These are phyloP conservation scores for Nothoprocta perdicaria DNA, from an alignment of 2,113 vertebrate species.

Conservation along the genomic window DNA sequence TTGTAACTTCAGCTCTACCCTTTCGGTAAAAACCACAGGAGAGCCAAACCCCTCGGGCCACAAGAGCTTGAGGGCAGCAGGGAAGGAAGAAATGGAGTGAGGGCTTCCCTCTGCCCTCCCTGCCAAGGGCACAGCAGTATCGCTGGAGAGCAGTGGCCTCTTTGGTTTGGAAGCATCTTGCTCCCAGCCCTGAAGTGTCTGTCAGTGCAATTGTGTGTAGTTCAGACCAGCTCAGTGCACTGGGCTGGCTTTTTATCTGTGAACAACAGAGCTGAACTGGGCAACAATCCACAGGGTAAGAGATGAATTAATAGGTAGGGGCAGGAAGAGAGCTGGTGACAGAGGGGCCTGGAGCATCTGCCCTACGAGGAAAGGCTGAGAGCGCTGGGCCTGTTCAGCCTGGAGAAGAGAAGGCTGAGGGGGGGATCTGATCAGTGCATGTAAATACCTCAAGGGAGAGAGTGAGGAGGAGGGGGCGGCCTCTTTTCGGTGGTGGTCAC, in stretches of 20 bases:
- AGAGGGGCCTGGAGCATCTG: background rate
- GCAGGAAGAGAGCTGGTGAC: background rate
- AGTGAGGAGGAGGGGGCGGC: no score
- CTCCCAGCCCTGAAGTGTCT: rapidly evolving
- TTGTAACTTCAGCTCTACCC: slow-evolving; percentile 45
- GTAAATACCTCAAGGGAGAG: no score
- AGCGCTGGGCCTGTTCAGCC: no score
- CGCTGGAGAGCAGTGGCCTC: background rate
- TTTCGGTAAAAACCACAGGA: slow-evolving; percentile 45
- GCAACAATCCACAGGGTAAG: background rate
- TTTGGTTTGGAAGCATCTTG: background rate
- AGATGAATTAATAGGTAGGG: background rate
- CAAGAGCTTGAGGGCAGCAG: background rate
- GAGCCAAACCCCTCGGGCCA: background rate
- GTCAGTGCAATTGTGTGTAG: background rate
- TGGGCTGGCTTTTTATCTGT: background rate
- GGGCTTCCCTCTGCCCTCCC: background rate
- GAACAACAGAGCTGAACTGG: background rate
- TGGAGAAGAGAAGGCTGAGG: no score
- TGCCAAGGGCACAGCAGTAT: background rate
- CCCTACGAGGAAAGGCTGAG: no score
- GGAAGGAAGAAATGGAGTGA: background rate
- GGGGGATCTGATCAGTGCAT: no score
- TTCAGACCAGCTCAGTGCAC: background rate
- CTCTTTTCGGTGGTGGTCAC: no score